A percentile compares a stretch with the other conserved stretches of the same genome.
These are phyloP conservation scores for Epizoanthus fatuus DNA, from an alignment of 92 coral and sea anemone genomes.

Conservation along the genomic window DNA sequence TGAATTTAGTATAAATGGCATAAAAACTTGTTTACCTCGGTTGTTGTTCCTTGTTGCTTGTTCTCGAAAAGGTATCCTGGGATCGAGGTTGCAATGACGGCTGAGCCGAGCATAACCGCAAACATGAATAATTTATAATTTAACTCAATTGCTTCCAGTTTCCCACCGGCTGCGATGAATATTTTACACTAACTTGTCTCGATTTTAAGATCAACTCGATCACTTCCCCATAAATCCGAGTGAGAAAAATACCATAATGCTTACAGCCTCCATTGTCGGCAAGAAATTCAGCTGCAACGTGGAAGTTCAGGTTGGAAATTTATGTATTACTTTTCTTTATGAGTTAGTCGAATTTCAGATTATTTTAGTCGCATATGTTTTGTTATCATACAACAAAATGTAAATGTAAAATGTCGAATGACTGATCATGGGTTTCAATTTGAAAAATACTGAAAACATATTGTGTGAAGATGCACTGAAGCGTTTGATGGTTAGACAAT, in stretches of 20 bases:
- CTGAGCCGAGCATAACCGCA: not conserved
- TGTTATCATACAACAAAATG: constrained; percentile 5
- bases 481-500: too few species aligned
- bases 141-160: not conserved
- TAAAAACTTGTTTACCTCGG: too few species aligned
- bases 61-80: too few species aligned
- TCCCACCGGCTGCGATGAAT: not conserved
- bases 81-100: too few species aligned
- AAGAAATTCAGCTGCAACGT: constrained; percentile 88
- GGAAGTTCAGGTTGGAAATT: constrained; percentile 75
- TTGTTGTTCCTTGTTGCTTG: too few species aligned
- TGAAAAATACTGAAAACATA: not conserved
- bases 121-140: constrained; percentile 40
- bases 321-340: not conserved
- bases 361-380: constrained; percentile 23
- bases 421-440: not conserved
- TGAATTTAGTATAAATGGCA: too few species aligned
- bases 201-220: not conserved
- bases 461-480: too few species aligned
- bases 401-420: constrained; percentile 21
- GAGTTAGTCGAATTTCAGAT: not conserved
- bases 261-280: constrained; percentile 79
- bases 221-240: not conserved
- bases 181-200: too few species aligned
- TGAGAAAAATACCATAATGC: constrained; percentile 50